A percentile compares a stretch with the other conserved stretches of the same genome.
These are phyloP conservation scores for Pseudococcus longispinus DNA, from an alignment of 2,888 invertebrate genomes.

Conservation along the genomic window DNA sequence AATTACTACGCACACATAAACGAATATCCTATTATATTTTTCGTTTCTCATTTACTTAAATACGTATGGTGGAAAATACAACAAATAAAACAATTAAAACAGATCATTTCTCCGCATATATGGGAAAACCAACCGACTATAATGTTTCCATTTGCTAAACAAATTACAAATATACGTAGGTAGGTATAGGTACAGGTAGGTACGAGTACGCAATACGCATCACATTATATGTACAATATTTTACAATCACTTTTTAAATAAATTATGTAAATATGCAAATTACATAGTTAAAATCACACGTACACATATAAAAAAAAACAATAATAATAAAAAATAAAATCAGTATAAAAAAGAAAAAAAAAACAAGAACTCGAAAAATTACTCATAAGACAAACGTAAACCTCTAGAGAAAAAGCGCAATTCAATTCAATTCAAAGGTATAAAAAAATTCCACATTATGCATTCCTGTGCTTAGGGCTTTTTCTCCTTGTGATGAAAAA, in stretches of 20 bases:
- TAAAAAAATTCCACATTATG: neutral
- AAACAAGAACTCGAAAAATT: neutral
- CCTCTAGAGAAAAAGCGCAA: constrained; percentile 32
- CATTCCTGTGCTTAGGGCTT: neutral
- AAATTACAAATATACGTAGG: constrained; percentile 2
- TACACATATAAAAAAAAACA: constrained; percentile 9
- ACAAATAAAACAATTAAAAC: constrained; percentile 8
- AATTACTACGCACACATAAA: neutral
- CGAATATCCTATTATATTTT: neutral
- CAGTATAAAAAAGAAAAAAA: constrained; percentile 20
- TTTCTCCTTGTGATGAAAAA: neutral
- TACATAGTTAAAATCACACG: constrained; percentile 33
- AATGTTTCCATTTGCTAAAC: neutral
- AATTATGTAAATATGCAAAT: neutral
- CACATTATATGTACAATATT: constrained; percentile 13
- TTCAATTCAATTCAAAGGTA: neutral
- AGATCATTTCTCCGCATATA: neutral
- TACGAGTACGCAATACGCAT: neutral
- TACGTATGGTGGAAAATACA: neutral
- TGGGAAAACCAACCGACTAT: neutral
- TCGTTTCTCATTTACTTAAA: neutral
- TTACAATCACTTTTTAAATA: constrained; percentile 27
- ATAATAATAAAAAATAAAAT: neutral
- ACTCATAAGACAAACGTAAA: neutral
- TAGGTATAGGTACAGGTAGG: neutral